Percentiles rank a stretch among this genome's conserved stretches.
Evolutionary conservation across 2,888 invertebrate genomes (phyloP).

Genomic region (Eupithecia insigniata): DNA sequence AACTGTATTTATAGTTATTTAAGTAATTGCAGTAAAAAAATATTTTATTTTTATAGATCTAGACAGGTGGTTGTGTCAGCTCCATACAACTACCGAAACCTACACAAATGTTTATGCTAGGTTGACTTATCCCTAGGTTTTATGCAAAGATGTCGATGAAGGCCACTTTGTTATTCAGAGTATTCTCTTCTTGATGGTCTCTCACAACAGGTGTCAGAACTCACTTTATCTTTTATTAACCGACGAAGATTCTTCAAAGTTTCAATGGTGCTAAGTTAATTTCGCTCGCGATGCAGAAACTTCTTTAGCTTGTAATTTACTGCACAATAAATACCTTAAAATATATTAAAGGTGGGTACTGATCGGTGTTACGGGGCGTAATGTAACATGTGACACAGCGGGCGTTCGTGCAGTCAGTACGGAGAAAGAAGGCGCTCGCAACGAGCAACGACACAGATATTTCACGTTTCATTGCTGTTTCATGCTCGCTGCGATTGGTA

Average conservation of each 20-base stretch:
- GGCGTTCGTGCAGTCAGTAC: too few species aligned
- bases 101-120: conserved; percentile 38
- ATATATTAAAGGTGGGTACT: too few species aligned
- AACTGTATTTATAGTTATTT: too few species aligned
- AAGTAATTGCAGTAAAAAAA: too few species aligned
- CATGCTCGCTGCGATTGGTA: too few species aligned
- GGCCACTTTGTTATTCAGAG: conserved; percentile 30
- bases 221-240: conserved; percentile 18
- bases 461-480: too few species aligned
- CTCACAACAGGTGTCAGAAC: conserved; percentile 27
- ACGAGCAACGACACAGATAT: too few species aligned
- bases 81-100: conserved; percentile 30
- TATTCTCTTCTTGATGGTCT: conserved; percentile 12
- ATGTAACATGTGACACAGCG: too few species aligned
- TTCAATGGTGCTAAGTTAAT: background rate
- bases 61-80: conserved; percentile 26
- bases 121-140: conserved; percentile 32
- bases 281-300: background rate
- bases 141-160: conserved; percentile 35
- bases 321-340: background rate
- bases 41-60: too few species aligned
- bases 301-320: conserved; percentile 3
- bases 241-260: conserved; percentile 3
- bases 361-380: too few species aligned
- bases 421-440: too few species aligned